Conservation (phyloP, 2,113 vertebrate species). For the Taurulus bubalis region DNA sequence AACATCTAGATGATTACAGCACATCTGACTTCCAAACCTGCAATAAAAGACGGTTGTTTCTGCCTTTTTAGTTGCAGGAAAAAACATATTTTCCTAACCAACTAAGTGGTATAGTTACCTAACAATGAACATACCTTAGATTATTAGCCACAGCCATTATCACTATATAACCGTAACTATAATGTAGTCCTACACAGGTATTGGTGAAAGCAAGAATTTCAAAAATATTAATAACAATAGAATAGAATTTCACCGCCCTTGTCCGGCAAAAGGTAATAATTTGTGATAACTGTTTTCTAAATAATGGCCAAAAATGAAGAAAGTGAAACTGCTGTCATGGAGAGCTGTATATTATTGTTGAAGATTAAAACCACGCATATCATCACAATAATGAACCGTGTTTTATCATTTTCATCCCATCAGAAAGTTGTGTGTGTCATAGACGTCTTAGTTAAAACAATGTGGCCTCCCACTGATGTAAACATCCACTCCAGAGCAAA, state of each 20-base stretch:
- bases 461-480: constrained; percentile 80
- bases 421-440: constrained; percentile 46
- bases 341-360: not conserved
- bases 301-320: not conserved
- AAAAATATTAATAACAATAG: not conserved
- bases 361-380: not conserved
- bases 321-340: not conserved
- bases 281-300: not conserved
- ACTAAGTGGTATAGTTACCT: not conserved
- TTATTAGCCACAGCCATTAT: not conserved
- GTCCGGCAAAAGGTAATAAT: not conserved
- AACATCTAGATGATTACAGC: not conserved
- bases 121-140: not conserved
- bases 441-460: constrained; percentile 83
- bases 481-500: constrained; percentile 83
- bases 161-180: not conserved
- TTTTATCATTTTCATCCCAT: constrained; percentile 21
- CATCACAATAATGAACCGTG: not conserved
- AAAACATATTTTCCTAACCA: not conserved
- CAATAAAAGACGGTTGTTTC: not conserved
- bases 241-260: not conserved
- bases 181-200: not conserved
- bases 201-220: not conserved
- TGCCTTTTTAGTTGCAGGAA: not conserved
- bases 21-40: not conserved